These are phyloP conservation scores for Tipula helvola DNA, from an alignment of 2,888 invertebrate species.

Conservation along the genomic window DNA sequence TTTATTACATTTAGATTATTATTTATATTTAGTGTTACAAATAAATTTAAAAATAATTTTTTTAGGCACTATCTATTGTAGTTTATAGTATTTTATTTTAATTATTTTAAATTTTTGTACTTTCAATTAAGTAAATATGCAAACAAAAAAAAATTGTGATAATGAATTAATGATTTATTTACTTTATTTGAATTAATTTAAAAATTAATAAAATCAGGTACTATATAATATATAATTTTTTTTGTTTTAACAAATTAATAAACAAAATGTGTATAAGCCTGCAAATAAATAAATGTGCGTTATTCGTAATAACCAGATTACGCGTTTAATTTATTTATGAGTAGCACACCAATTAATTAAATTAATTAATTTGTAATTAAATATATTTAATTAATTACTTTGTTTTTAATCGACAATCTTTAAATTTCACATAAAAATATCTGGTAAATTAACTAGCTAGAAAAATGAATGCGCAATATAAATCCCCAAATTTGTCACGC, in stretches of 20 bases:
- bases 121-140: neutral
- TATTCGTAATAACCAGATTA: neutral
- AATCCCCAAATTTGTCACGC: neutral
- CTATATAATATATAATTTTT: neutral
- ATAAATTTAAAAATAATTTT: neutral
- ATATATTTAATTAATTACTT: neutral
- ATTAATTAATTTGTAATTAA: neutral
- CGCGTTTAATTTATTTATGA: neutral
- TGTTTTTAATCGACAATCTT: neutral
- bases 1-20: neutral
- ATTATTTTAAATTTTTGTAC: neutral
- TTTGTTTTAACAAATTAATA: neutral
- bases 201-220: neutral
- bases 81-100: neutral
- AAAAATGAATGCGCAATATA: neutral
- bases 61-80: conserved; percentile 4
- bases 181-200: neutral
- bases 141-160: neutral
- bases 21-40: neutral
- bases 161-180: neutral
- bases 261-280: neutral
- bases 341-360: neutral
- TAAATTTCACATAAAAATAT: neutral
- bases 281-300: neutral
- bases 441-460: neutral